A percentile compares a stretch with the other conserved stretches of the same genome.
Evolutionary conservation across 1,140 invertebrate genomes (phyloP).

Genomic region (Trinorchestia longiramus): DNA sequence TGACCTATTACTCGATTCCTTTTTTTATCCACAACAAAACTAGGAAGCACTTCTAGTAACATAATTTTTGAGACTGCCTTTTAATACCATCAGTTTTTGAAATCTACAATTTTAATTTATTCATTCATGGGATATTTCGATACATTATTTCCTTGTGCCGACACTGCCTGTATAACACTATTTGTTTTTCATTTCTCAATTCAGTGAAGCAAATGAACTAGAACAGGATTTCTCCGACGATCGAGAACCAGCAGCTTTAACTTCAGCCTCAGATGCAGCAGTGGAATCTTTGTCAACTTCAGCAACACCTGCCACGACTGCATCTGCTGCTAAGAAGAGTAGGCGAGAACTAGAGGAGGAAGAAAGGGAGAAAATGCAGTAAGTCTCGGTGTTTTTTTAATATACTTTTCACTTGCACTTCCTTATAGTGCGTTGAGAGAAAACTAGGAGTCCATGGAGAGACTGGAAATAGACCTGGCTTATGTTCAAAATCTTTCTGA

Average conservation of each 20-base stretch:
- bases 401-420: neutral
- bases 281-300: neutral
- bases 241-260: neutral
- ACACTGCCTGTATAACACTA: neutral
- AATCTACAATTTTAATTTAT: too few species aligned
- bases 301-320: neutral
- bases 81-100: too few species aligned
- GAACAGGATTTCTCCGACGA: neutral
- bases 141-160: too few species aligned
- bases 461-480: neutral
- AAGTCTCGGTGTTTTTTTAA: constrained; percentile 69
- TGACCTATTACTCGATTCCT: too few species aligned
- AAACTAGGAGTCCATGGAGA: neutral
- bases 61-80: too few species aligned
- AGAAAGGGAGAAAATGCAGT: constrained; percentile 93
- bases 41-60: too few species aligned
- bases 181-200: neutral
- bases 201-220: neutral
- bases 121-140: too few species aligned
- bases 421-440: neutral
- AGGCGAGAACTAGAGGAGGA: constrained; percentile 84
- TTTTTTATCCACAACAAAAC: too few species aligned
- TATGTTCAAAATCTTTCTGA: too few species aligned
- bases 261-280: neutral
- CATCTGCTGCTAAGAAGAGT: constrained; percentile 27